These are phyloP conservation scores for Molossus alvarezi DNA, from an alignment of 2,797 vertebrate genomes.

Conservation along the genomic window DNA sequence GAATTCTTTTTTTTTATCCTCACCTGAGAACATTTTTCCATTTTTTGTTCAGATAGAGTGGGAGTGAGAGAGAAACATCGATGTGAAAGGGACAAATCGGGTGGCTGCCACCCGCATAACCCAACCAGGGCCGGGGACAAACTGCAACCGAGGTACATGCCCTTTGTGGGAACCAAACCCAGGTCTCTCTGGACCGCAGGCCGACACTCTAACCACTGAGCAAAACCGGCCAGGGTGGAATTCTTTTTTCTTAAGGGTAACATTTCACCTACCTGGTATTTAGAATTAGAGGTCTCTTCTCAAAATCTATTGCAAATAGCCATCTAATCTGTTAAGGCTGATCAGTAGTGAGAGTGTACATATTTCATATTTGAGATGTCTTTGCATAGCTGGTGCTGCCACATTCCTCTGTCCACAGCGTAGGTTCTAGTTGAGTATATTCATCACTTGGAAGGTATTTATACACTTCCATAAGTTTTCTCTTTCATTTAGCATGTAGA, in stretches of 20 bases:
- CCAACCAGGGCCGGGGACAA: too few species aligned
- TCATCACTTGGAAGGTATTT: neutral
- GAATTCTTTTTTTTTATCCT: neutral
- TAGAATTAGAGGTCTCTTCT: neutral
- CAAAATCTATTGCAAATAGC: neutral
- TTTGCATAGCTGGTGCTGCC: neutral
- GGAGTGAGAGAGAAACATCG: too few species aligned
- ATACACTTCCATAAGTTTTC: neutral
- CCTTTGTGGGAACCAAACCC: too few species aligned
- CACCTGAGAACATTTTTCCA: too few species aligned
- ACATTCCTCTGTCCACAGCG: fast-evolving
- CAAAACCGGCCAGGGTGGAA: neutral
- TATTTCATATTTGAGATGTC: neutral
- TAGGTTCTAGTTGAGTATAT: neutral
- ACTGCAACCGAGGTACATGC: too few species aligned
- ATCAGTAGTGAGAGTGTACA: neutral
- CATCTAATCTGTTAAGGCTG: neutral
- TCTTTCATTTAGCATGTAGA: neutral
- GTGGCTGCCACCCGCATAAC: too few species aligned
- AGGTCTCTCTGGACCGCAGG: too few species aligned
- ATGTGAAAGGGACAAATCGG: too few species aligned
- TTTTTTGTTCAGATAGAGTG: too few species aligned
- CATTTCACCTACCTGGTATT: neutral
- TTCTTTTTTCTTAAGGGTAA: neutral
- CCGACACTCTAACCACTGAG: too few species aligned